These are phyloP conservation scores for Perithous albicinctus DNA, from an alignment of 2,888 invertebrate genomes.

Conservation along the genomic window DNA sequence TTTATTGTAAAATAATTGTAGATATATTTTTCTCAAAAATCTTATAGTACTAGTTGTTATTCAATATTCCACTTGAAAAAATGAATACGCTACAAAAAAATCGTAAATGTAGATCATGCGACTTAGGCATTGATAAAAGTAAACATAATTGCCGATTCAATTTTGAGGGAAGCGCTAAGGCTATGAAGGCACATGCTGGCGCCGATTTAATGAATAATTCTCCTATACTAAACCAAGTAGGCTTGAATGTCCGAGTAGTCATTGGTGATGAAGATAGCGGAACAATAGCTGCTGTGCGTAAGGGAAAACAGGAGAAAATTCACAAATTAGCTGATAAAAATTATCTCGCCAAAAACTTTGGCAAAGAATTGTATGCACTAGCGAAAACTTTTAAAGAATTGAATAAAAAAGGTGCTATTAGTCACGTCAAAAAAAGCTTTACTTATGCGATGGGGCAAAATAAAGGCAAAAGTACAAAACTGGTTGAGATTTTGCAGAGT, in stretches of 20 bases:
- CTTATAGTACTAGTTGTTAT: no score
- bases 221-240: conserved; percentile 65
- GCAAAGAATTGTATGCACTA: conserved; percentile 66
- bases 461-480: conserved; percentile 49
- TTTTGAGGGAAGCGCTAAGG: conserved; percentile 72
- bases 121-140: conserved; percentile 58
- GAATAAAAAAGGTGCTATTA: conserved; percentile 51
- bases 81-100: conserved; percentile 57
- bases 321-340: conserved; percentile 70
- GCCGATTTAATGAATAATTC: conserved; percentile 61
- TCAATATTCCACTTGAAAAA: no score
- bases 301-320: conserved; percentile 53
- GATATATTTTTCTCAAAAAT: no score
- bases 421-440: conserved; percentile 68
- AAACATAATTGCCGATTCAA: conserved; percentile 73
- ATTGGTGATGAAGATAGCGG: conserved; percentile 73
- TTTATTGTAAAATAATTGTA: no score
- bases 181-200: conserved; percentile 70
- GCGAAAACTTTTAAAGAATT: conserved; percentile 37
- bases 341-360: conserved; percentile 68
- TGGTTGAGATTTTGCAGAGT: conserved; percentile 55
- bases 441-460: conserved; percentile 65
- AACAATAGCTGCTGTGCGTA: conserved; percentile 69
- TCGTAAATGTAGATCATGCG: conserved; percentile 70
- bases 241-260: conserved; percentile 68